A percentile compares a stretch with the other conserved stretches of the same genome.
Conservation (phyloP, 2,113 vertebrate species). For the Melanostigma gelatinosum region DNA sequence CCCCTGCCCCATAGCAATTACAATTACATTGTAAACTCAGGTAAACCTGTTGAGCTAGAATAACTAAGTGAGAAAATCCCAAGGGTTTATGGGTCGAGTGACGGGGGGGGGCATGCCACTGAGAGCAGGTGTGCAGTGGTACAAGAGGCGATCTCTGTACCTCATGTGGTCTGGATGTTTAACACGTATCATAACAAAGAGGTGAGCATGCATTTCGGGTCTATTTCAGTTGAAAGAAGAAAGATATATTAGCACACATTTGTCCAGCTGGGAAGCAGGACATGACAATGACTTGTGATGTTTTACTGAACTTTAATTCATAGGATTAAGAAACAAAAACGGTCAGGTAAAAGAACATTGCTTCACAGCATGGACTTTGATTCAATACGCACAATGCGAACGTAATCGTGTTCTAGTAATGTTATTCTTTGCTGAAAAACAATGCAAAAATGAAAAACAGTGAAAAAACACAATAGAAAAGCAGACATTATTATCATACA, state of each 20-base stretch:
- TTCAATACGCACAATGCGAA: background rate
- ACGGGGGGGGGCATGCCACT: background rate
- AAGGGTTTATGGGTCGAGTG: background rate
- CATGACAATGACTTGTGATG: background rate
- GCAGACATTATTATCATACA: background rate
- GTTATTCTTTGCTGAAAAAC: background rate
- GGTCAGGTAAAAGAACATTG: background rate
- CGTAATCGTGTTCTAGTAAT: background rate
- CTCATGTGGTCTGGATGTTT: background rate
- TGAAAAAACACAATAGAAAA: constrained; percentile 20
- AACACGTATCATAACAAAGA: background rate
- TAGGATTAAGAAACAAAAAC: background rate
- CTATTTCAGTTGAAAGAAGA: background rate
- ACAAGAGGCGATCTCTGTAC: background rate
- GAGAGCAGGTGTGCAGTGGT: background rate
- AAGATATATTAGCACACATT: background rate
- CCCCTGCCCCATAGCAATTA: background rate
- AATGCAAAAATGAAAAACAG: background rate
- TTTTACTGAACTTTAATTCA: background rate
- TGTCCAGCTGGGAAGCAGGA: background rate
- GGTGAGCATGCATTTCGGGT: background rate
- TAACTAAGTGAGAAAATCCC: background rate
- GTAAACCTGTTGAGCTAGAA: background rate
- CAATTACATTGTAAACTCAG: background rate
- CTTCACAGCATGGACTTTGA: background rate